Evolutionary conservation across 2,888 invertebrate genomes (phyloP), one percentile per base, ranked within the genome.

Genomic region (Lithophane leautieri): DNA sequence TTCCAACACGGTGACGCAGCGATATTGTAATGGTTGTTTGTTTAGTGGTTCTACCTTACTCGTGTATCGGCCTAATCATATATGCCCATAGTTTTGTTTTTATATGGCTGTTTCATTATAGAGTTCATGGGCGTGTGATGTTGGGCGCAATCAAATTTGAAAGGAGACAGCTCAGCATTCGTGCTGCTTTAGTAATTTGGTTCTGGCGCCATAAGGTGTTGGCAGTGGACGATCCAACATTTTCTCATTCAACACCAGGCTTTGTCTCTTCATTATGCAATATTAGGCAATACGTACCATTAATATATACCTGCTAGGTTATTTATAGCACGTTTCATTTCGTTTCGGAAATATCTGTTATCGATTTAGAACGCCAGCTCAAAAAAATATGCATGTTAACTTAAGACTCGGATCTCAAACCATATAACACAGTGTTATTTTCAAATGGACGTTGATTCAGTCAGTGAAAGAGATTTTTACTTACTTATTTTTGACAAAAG

Each of bases 21-120:
- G 88, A 88, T 96, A 95, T 96, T 96, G 92, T 95, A 95, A 96
- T 96, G 91, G 94, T 93, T 96, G 96, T 96, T 96, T 96, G 96
- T 96, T 96, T 96, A 96, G 95, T 94, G 94, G 95, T 92, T 96
- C 96, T 96, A 95, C 96, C 96, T 96, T 95, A 95, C 96, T 93
- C 96, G 94, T 96, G 96, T 96, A 96, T 96, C 95, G 93, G 92
- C 92, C 96, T 96, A 96, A 96, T 96, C 96, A 95, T 96, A 95
- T 96, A 96, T 96, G 95, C 96, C 95, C 94, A 94, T 95, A 95
- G 95, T 96, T 96, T 96, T 96, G 95, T 96, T 96, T 96, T 96
- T 96, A 94, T 96, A 94, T 89, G 90, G 92, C 91, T 92, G 94
- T 95, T 95, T 95, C 95, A 96, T 96, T 96, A 96, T 95, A 94